Conservation (phyloP, 2,888 invertebrate species). For the Oscheius sp. region DNA sequence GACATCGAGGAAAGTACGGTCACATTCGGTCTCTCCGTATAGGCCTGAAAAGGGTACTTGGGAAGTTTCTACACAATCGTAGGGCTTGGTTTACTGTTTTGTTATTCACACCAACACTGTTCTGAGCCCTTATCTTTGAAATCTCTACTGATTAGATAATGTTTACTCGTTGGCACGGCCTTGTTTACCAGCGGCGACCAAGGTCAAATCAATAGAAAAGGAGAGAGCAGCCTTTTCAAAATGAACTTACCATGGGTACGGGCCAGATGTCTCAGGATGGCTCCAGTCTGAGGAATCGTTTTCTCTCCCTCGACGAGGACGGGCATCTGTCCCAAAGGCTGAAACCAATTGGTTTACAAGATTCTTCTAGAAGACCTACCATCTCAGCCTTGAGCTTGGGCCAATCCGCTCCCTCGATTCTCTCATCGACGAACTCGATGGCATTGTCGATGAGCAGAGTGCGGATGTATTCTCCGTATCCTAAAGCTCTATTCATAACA, state of each 20-base stretch:
- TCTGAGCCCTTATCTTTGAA: too few species aligned
- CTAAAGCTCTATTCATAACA: constrained; percentile 28
- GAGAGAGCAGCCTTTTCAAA: too few species aligned
- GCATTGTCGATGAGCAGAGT: constrained; percentile 57
- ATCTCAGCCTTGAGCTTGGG: constrained; percentile 41
- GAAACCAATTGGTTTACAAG: constrained; percentile 1
- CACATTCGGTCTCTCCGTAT: constrained; percentile 55
- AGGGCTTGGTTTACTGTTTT: too few species aligned
- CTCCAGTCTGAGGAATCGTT: constrained; percentile 58
- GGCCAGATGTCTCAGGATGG: constrained; percentile 63
- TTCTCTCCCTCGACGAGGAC: constrained; percentile 54
- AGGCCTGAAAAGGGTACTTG: constrained; percentile 43
- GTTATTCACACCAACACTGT: too few species aligned
- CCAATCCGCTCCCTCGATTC: constrained; percentile 49
- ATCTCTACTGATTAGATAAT: too few species aligned
- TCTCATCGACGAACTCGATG: constrained; percentile 55
- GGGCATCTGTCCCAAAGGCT: constrained; percentile 62
- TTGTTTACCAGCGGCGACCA: too few species aligned
- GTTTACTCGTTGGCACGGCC: too few species aligned
- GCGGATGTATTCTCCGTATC: constrained; percentile 59
- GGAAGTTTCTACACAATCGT: too few species aligned
- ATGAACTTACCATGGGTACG: constrained; percentile 49
- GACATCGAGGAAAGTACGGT: constrained; percentile 58
- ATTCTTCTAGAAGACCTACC: too few species aligned
- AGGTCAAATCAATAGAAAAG: too few species aligned